phyloP scores from a whole-genome alignment of 1,140 invertebrate genomes.

The Palaemon carinicauda region DNA sequence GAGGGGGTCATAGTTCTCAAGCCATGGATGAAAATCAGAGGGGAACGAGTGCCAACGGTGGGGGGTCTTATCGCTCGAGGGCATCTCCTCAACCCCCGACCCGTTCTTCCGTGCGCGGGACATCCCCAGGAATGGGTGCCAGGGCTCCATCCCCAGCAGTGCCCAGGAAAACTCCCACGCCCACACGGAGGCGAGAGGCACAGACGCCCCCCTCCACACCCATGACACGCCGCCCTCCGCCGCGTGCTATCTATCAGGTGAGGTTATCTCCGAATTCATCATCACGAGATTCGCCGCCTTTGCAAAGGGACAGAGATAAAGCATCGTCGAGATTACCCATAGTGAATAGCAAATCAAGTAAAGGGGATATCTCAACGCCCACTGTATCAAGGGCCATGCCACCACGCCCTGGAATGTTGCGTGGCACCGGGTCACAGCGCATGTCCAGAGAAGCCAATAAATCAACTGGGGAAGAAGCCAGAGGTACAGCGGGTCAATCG shows the following conservation, averaged over 20 bases:
- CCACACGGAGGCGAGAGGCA: constrained; percentile 21
- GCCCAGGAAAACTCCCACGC: constrained; percentile 5
- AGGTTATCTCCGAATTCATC: constrained; percentile 15
- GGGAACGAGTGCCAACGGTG: too few species aligned
- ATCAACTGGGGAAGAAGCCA: background rate
- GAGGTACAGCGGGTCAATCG: background rate
- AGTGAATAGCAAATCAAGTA: background rate
- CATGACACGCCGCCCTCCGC: constrained; percentile 34
- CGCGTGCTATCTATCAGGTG: constrained; percentile 44
- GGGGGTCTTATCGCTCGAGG: background rate
- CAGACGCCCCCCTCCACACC: constrained; percentile 42
- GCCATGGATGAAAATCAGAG: background rate
- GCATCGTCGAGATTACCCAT: constrained; percentile 29
- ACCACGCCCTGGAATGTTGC: background rate
- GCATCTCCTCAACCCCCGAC: constrained; percentile 3
- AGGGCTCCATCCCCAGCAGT: constrained; percentile 28
- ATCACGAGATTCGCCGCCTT: background rate
- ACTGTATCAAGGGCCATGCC: background rate
- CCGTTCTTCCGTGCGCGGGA: constrained; percentile 11
- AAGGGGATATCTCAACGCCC: background rate
- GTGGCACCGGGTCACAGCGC: background rate
- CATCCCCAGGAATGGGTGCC: background rate
- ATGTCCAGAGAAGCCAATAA: background rate
- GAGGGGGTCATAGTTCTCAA: background rate
- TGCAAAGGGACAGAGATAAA: constrained; percentile 33